These are phyloP conservation scores for Thunnus albacares DNA, from an alignment of 2,797 vertebrate genomes.

Conservation along the genomic window DNA sequence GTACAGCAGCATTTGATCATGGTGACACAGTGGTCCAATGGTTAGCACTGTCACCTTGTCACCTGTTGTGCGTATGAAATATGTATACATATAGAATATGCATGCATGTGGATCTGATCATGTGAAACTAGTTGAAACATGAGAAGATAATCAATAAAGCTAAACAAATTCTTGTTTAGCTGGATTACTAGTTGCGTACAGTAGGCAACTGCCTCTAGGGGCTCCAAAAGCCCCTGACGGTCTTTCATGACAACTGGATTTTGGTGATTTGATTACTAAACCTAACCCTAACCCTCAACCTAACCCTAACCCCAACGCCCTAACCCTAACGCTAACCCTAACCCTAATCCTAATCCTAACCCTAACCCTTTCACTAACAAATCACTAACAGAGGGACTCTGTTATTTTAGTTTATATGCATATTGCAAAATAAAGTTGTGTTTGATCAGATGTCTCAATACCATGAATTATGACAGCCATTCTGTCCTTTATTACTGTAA, in stretches of 20 bases:
- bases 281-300: too few species aligned
- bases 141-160: not conserved
- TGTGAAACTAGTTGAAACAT: not conserved
- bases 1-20: slow-evolving; percentile 11
- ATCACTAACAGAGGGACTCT: not conserved
- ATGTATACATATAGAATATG: too few species aligned
- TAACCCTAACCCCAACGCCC: too few species aligned
- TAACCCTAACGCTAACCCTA: too few species aligned
- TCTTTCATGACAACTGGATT: not conserved
- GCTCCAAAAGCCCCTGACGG: not conserved
- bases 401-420: not conserved
- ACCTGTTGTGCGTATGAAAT: too few species aligned
- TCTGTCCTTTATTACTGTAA: not conserved
- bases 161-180: not conserved
- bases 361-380: too few species aligned
- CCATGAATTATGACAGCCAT: not conserved
- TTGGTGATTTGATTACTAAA: too few species aligned
- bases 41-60: not conserved
- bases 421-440: not conserved
- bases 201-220: too few species aligned
- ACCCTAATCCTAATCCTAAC: too few species aligned
- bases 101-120: too few species aligned
- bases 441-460: not conserved
- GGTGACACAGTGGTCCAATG: not conserved
- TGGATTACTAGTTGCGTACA: not conserved